phyloP scores from a whole-genome alignment of 2,797 vertebrate species.

The Darevskia mixta region DNA sequence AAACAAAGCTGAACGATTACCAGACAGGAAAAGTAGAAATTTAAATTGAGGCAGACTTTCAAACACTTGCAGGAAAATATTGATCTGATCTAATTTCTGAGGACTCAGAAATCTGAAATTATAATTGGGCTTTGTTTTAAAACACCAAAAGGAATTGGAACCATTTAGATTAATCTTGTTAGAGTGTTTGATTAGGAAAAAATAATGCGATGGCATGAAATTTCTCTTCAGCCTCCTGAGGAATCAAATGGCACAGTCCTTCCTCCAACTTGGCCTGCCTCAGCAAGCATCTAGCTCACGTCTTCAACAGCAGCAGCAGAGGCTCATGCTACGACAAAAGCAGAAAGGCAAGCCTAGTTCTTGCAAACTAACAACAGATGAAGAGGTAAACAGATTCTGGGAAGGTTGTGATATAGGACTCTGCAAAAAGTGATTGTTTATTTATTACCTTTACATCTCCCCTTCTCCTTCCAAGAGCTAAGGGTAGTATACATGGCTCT shows the following conservation, averaged over 20 bases:
- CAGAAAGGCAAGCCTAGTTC: not conserved
- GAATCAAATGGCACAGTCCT: slow-evolving; percentile 51
- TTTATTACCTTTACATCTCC: no score
- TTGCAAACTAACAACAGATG: not conserved
- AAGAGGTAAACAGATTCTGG: not conserved
- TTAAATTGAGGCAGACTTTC: slow-evolving; percentile 21
- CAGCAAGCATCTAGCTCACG: slow-evolving; percentile 30
- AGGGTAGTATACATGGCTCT: no score
- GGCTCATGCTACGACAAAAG: accelerated
- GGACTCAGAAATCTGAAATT: slow-evolving; percentile 39
- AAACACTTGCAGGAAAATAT: slow-evolving; percentile 29
- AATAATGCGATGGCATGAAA: slow-evolving; percentile 59
- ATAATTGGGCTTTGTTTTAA: slow-evolving; percentile 64
- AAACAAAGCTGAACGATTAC: not conserved
- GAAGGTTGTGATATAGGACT: not conserved
- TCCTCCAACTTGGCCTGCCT: slow-evolving; percentile 34
- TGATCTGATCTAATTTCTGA: slow-evolving; percentile 56
- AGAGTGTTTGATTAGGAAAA: slow-evolving; percentile 30
- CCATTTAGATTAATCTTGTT: slow-evolving; percentile 64
- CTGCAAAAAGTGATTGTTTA: not conserved
- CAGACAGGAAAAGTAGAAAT: slow-evolving; percentile 23
- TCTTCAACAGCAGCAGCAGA: not conserved
- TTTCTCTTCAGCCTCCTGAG: slow-evolving; percentile 41
- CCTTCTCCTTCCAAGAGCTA: no score
- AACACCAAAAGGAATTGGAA: slow-evolving; percentile 58